Base-by-base conservation (phyloP, 2,797 vertebrate species). In the Rachycentron canadum region DNA sequence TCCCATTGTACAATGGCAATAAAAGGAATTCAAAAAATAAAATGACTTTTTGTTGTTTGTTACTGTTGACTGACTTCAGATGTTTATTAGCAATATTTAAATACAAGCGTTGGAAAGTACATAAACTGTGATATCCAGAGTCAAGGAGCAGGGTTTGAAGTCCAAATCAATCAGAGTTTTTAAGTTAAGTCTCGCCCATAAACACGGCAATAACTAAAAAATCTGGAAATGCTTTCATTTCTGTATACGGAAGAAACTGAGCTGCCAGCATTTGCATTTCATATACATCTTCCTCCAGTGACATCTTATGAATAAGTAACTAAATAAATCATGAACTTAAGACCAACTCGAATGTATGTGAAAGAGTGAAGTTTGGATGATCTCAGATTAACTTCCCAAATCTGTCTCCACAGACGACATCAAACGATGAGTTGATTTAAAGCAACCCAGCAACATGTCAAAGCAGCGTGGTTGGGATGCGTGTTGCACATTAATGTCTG, bases 241-340 rank as follows among this genome's bases (percentile, higher is more conserved):
- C 50, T 60, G 19, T 23, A 62, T 34, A 45, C 71, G 32, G 47
- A 69, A 79, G 55, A 12, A 36, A 23, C n/a, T 26, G 23, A 32
- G 17, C 55, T 69, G 59, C 17, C 72, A 55, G 36, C 30, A 58
- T 75, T 58, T 56, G 11, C 41, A 25, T 43, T 79, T 73, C 64
- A 49, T 63, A 26, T 52, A 47, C 30, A 17, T 65, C 26, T 47
- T 58, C 36, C 53, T 45, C 36, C 43, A 28, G 2, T 50, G 55
- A 36, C 55, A 74, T 36, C 12, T 21, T 30, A 38, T 38, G 53
- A 52, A 60, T 60, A 19, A 69, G 55, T 45, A 17, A 58, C 1
- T 58, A 55, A 65, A 3, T 19, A 10, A 55, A 49, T 47, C 50
- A 17, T 36, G 11, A 66, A 59, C 21, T 66, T 26, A 4, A 41